Evolutionary conservation across 2,113 vertebrate genomes (phyloP).

Genomic region (Microcebus ravelobensis): DNA sequence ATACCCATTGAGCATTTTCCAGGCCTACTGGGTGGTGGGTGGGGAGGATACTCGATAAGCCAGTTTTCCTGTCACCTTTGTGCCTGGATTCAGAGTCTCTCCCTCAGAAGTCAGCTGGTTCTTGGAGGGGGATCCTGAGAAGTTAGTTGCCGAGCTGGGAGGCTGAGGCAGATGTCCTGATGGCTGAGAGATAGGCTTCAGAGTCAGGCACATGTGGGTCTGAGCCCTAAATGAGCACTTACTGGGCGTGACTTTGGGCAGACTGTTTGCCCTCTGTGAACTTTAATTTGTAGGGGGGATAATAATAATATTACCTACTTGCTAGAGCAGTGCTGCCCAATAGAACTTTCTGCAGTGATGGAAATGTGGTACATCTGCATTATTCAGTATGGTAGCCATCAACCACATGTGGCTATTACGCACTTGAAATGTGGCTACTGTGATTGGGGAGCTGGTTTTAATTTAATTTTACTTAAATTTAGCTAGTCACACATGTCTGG

Average conservation of each 20-base stretch:
- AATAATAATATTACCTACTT: not conserved
- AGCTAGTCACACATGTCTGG: accelerated
- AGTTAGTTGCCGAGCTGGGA: not conserved
- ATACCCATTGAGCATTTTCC: not conserved
- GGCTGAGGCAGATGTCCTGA: not conserved
- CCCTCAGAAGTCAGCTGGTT: not conserved
- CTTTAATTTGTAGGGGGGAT: not conserved
- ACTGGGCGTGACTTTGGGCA: not conserved
- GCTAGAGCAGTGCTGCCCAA: not conserved
- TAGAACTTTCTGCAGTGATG: not conserved
- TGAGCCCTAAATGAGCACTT: not conserved
- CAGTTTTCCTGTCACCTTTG: not conserved
- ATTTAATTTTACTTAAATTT: not conserved
- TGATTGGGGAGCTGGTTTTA: not conserved
- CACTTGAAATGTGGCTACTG: not conserved
- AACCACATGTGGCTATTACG: not conserved
- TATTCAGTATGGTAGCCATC: not conserved
- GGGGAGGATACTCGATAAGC: not conserved
- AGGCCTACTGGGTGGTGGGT: not conserved
- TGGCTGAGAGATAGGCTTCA: not conserved
- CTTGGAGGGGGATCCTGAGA: not conserved
- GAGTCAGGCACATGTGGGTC: not conserved
- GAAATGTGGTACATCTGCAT: not conserved
- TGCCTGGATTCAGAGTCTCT: not conserved
- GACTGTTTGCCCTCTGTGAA: not conserved